Conservation (phyloP, 2,113 vertebrate species). For the Antennarius striatus region DNA sequence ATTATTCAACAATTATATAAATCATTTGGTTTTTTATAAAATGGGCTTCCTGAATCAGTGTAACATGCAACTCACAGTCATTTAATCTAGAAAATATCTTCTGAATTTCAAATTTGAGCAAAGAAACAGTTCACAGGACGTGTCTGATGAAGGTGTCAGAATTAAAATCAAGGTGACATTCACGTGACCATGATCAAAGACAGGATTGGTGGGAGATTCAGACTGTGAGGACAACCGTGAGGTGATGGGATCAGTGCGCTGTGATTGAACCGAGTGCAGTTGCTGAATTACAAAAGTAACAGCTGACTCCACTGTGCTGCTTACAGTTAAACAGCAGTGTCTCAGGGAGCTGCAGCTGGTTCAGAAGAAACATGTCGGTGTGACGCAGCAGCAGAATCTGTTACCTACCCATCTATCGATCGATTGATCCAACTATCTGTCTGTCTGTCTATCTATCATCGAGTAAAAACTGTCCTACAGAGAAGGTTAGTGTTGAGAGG, state of each 20-base stretch:
- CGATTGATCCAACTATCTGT: too few species aligned
- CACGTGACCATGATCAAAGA: constrained; percentile 12
- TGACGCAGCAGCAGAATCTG: too few species aligned
- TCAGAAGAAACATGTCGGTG: too few species aligned
- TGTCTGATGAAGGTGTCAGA: constrained; percentile 49
- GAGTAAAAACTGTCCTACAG: too few species aligned
- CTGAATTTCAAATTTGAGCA: constrained; percentile 25
- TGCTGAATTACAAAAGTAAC: constrained; percentile 51
- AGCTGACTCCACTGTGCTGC: constrained; percentile 51
- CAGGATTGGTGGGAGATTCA: constrained; percentile 34
- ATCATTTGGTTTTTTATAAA: neutral
- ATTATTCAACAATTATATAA: constrained; percentile 1
- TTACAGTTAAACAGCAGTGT: constrained; percentile 32
- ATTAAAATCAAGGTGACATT: constrained; percentile 40
- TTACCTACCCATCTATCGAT: too few species aligned
- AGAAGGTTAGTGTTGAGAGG: too few species aligned
- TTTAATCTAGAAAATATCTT: constrained; percentile 3
- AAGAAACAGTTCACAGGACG: constrained; percentile 30
- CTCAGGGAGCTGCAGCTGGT: constrained; percentile 7
- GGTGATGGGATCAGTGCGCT: constrained; percentile 13
- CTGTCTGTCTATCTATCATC: too few species aligned
- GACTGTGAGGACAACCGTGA: constrained; percentile 22
- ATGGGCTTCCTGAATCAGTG: constrained; percentile 6
- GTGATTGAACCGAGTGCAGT: constrained; percentile 37
- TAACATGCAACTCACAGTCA: neutral